Evolutionary conservation across 2,888 invertebrate genomes (phyloP).

Genomic region (Asteroscopus sphinx): DNA sequence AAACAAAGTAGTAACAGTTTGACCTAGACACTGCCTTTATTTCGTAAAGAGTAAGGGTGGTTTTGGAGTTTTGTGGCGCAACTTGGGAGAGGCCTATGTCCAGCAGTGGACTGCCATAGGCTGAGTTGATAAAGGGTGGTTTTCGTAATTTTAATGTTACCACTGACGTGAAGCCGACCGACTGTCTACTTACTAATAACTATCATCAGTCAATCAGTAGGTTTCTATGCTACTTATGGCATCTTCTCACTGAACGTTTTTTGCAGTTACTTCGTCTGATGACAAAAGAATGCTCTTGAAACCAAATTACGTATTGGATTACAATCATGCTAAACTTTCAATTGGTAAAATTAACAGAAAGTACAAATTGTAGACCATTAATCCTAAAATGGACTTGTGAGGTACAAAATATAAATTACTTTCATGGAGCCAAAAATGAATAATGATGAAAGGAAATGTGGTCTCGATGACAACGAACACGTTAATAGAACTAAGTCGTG

Average conservation of each 20-base stretch:
- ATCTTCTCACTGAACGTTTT: background rate
- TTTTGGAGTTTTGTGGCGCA: too few relatives aligned
- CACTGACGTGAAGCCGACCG: too few relatives aligned
- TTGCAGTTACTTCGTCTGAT: constrained; percentile 24
- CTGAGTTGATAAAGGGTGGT: too few relatives aligned
- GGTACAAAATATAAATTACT: background rate
- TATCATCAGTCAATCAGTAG: too few relatives aligned
- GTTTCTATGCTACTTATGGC: background rate
- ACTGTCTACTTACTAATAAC: too few relatives aligned
- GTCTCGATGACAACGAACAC: constrained; percentile 5
- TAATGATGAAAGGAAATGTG: background rate
- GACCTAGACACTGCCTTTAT: too few relatives aligned
- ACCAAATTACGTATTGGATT: constrained; percentile 1
- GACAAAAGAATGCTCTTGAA: constrained; percentile 17
- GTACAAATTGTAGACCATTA: constrained; percentile 6
- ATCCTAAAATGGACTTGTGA: background rate
- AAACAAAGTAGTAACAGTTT: too few relatives aligned
- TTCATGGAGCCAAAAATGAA: constrained; percentile 3
- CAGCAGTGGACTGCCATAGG: too few relatives aligned
- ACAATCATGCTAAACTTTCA: constrained; percentile 3
- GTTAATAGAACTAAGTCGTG: constrained; percentile 3
- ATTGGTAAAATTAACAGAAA: constrained; percentile 4
- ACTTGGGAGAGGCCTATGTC: too few relatives aligned
- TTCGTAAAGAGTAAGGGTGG: too few relatives aligned
- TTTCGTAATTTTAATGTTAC: too few relatives aligned